A percentile compares a stretch with the other conserved stretches of the same genome.
These are phyloP conservation scores for Eurystomus glaucurus DNA, from an alignment of 2,797 vertebrate genomes.

Conservation along the genomic window DNA sequence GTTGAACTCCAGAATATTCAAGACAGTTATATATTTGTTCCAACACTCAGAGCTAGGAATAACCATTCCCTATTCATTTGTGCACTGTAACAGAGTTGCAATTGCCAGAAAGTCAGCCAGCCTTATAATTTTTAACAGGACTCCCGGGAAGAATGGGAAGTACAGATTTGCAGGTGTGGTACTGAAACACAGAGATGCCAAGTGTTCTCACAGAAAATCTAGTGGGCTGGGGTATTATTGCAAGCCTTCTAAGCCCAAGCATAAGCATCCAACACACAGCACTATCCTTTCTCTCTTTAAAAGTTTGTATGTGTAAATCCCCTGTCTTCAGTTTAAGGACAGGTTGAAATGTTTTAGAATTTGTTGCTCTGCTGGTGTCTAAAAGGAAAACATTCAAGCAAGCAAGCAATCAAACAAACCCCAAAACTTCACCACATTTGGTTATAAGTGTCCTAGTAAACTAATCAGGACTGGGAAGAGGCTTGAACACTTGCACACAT, in stretches of 20 bases:
- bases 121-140: constrained; percentile 34
- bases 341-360: not conserved
- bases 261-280: not conserved
- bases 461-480: not conserved
- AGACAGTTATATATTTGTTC: constrained; percentile 22
- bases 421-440: not conserved
- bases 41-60: constrained; percentile 26
- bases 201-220: not conserved
- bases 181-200: not conserved
- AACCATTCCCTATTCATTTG: constrained; percentile 1
- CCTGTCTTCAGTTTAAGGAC: not conserved
- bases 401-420: not conserved
- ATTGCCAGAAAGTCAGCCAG: not conserved
- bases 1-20: constrained; percentile 42
- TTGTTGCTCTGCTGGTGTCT: not conserved
- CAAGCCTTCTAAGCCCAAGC: not conserved
- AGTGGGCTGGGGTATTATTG: not conserved
- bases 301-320: not conserved
- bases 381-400: not conserved
- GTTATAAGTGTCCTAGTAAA: not conserved
- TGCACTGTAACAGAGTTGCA: not conserved
- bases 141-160: not conserved
- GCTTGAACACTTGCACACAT: not conserved
- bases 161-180: not conserved
- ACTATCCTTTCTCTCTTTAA: not conserved